Evolutionary conservation across 2,888 invertebrate genomes (phyloP), one percentile per base, ranked within the genome.

Genomic region (Clanis bilineata): DNA sequence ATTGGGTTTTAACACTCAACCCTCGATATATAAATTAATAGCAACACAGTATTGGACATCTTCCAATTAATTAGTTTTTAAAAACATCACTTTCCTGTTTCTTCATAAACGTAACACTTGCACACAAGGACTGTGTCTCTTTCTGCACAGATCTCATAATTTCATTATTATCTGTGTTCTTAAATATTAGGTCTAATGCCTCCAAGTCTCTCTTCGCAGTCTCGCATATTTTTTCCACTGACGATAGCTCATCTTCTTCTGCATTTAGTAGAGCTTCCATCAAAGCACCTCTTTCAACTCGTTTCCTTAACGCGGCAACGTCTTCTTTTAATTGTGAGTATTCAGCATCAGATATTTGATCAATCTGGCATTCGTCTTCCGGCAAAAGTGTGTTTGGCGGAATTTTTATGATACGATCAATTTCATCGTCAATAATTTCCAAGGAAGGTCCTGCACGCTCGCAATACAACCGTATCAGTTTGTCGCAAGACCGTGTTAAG

Each of bases 191-290:
- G 71, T 90, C 88, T 38, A 89, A 65, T 1, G 80, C 72, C 66
- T 89, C 85, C 86, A 90, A 88, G 58, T 91, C 87, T 60, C 85
- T 89, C 55, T 85, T 86, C 0, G 88, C 88, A 32, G 78, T 74
- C 72, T 90, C 88, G 77, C 86, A 90, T 0, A 87, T 77, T 69
- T 82, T 83, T 60, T 87, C 89, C 12, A 85, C 72, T 1, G 85
- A 78, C 6, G 82, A 72, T 0, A 92, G 67, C 65, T 91, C 89
- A 57, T 87, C 83, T 64, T 85, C 86, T 63, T 92, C 91, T 0
- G 86, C 83, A 39, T 70, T 77, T 0, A 92, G 74, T 62, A 90
- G 71, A 15, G 86, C 82, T 64, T 88, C 89, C 89, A 91, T 85
- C 12, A 89, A 66, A 1, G 88, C 89, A 38, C 83, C 87, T 66